Percentiles rank a stretch among this genome's conserved stretches.
phyloP scores from a whole-genome alignment of 92 coral and sea anemone genomes.

The Hydrozoanthus gracilis region DNA sequence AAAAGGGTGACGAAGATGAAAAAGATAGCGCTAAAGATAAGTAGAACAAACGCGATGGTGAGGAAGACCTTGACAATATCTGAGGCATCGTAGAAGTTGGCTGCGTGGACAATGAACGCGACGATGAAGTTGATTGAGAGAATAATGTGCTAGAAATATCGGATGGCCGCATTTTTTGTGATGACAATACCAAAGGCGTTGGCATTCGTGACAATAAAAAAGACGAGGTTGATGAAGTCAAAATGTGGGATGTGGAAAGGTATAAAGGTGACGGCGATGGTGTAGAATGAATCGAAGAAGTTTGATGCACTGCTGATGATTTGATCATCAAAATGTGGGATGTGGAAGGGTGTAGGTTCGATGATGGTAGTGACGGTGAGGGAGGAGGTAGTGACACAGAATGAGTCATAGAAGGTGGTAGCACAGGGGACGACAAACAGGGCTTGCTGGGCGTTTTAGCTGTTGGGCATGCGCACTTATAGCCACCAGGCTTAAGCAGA shows the following conservation, averaged over 20 bases:
- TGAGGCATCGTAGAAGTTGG: background rate
- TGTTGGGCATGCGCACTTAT: conserved; percentile 56
- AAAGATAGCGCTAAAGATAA: background rate
- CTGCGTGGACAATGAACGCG: background rate
- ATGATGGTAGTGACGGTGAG: background rate
- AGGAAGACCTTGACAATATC: background rate
- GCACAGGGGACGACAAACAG: conserved; percentile 55
- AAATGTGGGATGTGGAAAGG: too few relatives aligned
- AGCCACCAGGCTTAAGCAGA: conserved; percentile 62
- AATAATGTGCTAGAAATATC: background rate
- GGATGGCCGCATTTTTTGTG: background rate
- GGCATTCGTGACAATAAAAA: background rate
- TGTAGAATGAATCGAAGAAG: too few relatives aligned
- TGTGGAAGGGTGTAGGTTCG: background rate
- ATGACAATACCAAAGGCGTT: background rate
- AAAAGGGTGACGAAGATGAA: background rate
- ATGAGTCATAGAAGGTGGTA: conserved; percentile 27
- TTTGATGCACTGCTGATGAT: too few relatives aligned
- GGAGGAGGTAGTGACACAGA: background rate
- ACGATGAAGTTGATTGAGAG: background rate
- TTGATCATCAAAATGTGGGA: too few relatives aligned
- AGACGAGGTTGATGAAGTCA: background rate
- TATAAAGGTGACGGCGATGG: background rate
- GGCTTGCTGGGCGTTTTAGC: conserved; percentile 1
- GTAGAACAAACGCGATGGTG: background rate